phyloP scores from a whole-genome alignment of 2,797 vertebrate species.

The Gymnopithys bicolor region DNA sequence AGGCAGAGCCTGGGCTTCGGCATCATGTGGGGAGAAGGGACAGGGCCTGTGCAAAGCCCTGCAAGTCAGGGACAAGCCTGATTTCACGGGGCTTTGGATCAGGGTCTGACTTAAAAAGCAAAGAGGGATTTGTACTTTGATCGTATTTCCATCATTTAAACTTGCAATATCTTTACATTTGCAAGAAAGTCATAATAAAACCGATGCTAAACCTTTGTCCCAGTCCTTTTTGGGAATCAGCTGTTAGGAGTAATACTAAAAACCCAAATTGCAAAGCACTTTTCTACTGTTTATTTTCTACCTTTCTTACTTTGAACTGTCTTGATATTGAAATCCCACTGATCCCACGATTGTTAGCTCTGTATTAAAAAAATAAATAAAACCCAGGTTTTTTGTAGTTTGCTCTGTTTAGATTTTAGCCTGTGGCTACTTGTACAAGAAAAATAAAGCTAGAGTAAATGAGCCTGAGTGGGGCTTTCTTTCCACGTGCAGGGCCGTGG shows the following conservation, averaged over 20 bases:
- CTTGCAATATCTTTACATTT: background rate
- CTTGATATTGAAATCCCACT: conserved; percentile 70
- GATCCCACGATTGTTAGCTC: conserved; percentile 74
- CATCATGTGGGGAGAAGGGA: background rate
- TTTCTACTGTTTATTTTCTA: conserved; percentile 66
- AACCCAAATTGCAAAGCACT: conserved; percentile 57
- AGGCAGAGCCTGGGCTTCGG: background rate
- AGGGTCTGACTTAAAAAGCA: background rate
- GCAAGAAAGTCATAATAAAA: background rate
- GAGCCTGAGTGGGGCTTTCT: conserved; percentile 75
- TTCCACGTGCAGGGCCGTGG: background rate
- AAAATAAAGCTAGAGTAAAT: conserved; percentile 81
- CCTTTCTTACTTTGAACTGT: conserved; percentile 67
- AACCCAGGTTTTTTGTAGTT: conserved; percentile 80
- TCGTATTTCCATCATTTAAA: background rate
- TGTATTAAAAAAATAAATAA: conserved; percentile 67
- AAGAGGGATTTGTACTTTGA: conserved; percentile 11
- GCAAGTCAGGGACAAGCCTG: fast-evolving
- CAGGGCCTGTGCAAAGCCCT: fast-evolving
- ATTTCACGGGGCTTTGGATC: background rate
- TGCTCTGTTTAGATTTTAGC: conserved; percentile 83
- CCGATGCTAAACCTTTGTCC: background rate
- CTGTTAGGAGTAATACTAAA: conserved; percentile 40
- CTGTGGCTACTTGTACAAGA: conserved; percentile 85
- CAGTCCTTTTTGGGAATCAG: background rate